Conservation (phyloP, 2,888 invertebrate species). For the Erebia aethiops region DNA sequence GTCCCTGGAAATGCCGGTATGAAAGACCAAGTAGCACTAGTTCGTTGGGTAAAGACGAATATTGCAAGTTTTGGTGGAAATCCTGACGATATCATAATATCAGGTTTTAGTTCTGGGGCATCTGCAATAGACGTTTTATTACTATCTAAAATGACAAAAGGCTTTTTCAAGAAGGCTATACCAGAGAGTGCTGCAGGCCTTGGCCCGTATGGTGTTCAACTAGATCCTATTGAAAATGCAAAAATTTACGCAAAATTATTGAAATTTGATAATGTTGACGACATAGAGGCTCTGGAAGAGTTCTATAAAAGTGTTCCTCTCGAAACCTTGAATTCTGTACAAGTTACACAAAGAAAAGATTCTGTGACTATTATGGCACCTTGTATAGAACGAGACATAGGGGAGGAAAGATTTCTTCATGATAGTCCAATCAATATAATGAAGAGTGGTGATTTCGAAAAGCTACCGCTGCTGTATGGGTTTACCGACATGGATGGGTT, state of each 20-base stretch:
- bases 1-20: constrained; percentile 52
- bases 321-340: constrained; percentile 38
- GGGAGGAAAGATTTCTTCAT: constrained; percentile 50
- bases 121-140: constrained; percentile 45
- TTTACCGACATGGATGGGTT: constrained; percentile 56
- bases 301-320: constrained; percentile 4
- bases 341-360: constrained; percentile 44
- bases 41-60: constrained; percentile 51
- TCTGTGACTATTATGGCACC: constrained; percentile 53
- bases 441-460: constrained; percentile 49
- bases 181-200: constrained; percentile 53
- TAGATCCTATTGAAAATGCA: constrained; percentile 54
- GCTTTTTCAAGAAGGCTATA: constrained; percentile 57
- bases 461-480: constrained; percentile 55
- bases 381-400: constrained; percentile 51
- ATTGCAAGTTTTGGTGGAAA: constrained; percentile 51
- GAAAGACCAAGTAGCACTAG: constrained; percentile 50
- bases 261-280: constrained; percentile 49
- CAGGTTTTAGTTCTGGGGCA: constrained; percentile 50
- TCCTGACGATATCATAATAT: constrained; percentile 51
- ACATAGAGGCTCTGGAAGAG: constrained; percentile 42
- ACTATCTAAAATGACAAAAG: constrained; percentile 45
- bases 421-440: constrained; percentile 53
- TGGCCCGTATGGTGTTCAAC: constrained; percentile 48
- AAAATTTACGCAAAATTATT: constrained; percentile 49